phyloP scores from a whole-genome alignment of 2,797 vertebrate genomes.

The Rhadinocentrus ornatus region DNA sequence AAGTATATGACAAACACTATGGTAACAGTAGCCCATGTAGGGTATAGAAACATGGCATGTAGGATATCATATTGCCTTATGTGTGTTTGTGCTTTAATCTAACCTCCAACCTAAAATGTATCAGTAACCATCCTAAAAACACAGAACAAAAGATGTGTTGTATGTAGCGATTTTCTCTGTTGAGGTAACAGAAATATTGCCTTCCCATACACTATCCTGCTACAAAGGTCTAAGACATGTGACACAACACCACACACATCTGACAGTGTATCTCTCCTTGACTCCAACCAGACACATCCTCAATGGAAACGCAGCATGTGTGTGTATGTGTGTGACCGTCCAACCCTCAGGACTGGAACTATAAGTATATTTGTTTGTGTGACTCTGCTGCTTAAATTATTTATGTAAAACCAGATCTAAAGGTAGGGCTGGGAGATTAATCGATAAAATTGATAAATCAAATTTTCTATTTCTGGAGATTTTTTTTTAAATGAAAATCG shows the following conservation, averaged over 20 bases:
- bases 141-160: slow-evolving; percentile 66
- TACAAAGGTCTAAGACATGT: slow-evolving; percentile 45
- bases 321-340: slow-evolving; percentile 22
- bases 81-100: slow-evolving; percentile 32
- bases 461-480: no score
- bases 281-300: slow-evolving; percentile 74
- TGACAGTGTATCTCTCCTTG: slow-evolving; percentile 52
- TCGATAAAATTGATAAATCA: no score
- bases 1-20: slow-evolving; percentile 28
- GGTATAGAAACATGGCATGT: slow-evolving; percentile 30
- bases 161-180: slow-evolving; percentile 64
- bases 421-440: no score
- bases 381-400: not conserved
- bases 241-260: slow-evolving; percentile 44
- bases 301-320: slow-evolving; percentile 66
- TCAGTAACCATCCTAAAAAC: slow-evolving; percentile 56
- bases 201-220: slow-evolving; percentile 53
- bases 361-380: slow-evolving; percentile 13
- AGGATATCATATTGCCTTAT: slow-evolving; percentile 41
- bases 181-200: slow-evolving; percentile 71
- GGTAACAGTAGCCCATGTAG: slow-evolving; percentile 29
- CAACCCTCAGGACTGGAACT: slow-evolving; percentile 20
- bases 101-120: slow-evolving; percentile 39
- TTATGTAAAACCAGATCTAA: no score
- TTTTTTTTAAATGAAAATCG: no score